Conservation (phyloP, 2,888 invertebrate species). For the Tridacna gigas region DNA sequence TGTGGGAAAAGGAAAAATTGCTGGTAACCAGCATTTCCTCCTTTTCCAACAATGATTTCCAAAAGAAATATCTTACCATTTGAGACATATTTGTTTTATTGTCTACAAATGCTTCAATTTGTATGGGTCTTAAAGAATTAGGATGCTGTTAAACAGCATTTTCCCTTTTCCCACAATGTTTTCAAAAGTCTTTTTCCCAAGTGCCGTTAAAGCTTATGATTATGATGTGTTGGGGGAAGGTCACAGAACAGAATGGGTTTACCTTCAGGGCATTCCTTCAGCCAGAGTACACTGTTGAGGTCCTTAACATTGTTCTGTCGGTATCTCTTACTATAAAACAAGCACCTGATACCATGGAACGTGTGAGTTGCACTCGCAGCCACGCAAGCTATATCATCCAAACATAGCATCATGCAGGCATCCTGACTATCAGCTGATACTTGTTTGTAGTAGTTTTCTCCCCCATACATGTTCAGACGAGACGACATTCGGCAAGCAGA, state of each 20-base stretch:
- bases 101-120: too few relatives aligned
- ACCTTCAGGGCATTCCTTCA: slow-evolving; percentile 15
- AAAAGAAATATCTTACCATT: too few relatives aligned
- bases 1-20: too few relatives aligned
- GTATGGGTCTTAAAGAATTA: too few relatives aligned
- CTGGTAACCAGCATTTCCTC: too few relatives aligned
- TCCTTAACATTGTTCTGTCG: neutral
- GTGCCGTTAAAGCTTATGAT: too few relatives aligned
- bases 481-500: neutral
- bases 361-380: neutral
- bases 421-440: neutral
- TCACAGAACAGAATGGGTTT: neutral
- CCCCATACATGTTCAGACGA: slow-evolving; percentile 16
- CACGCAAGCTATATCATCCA: neutral
- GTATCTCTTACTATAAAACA: slow-evolving; percentile 2
- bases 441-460: slow-evolving; percentile 13
- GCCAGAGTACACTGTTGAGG: slow-evolving; percentile 13
- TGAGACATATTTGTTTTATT: too few relatives aligned
- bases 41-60: too few relatives aligned
- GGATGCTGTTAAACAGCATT: too few relatives aligned
- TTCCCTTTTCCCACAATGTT: too few relatives aligned
- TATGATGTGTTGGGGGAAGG: too few relatives aligned
- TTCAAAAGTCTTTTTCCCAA: too few relatives aligned
- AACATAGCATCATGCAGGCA: neutral
- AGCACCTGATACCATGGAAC: neutral